Conservation (phyloP, 2,113 vertebrate species). For the Malurus alboscapulatus region DNA sequence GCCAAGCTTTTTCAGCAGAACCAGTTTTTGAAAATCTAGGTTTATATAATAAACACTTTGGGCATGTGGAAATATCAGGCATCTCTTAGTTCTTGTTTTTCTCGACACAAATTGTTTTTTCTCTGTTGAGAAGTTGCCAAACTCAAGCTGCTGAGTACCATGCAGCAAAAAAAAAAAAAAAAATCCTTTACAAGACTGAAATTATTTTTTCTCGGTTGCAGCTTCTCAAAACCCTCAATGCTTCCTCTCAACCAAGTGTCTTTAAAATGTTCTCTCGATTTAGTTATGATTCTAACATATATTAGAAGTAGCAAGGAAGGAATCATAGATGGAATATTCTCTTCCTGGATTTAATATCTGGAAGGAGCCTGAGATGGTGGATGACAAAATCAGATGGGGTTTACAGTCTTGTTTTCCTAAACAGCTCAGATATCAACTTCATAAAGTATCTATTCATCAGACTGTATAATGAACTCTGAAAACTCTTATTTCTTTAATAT, state of each 20-base stretch:
- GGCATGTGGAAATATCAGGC: background rate
- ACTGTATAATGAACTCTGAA: background rate
- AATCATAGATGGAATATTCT: background rate
- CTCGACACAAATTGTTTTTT: background rate
- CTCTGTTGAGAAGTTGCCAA: background rate
- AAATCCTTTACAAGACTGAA: background rate
- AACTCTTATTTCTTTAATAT: background rate
- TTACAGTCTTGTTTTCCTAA: background rate
- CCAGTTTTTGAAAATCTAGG: background rate
- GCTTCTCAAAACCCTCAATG: background rate
- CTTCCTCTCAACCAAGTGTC: background rate
- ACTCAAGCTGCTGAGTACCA: background rate
- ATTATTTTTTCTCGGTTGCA: background rate
- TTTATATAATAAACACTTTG: background rate
- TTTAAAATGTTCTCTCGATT: background rate
- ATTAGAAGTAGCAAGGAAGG: background rate
- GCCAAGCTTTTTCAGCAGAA: background rate
- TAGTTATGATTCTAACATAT: background rate
- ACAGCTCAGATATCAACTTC: background rate
- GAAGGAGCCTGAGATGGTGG: background rate
- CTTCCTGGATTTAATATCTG: background rate
- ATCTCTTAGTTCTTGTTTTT: background rate
- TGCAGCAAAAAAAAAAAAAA: background rate
- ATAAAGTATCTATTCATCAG: background rate
- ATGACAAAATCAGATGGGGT: background rate